Conservation (phyloP, 53 echinoderm and acorn worm genomes). For the Glandiceps talaboti region DNA sequence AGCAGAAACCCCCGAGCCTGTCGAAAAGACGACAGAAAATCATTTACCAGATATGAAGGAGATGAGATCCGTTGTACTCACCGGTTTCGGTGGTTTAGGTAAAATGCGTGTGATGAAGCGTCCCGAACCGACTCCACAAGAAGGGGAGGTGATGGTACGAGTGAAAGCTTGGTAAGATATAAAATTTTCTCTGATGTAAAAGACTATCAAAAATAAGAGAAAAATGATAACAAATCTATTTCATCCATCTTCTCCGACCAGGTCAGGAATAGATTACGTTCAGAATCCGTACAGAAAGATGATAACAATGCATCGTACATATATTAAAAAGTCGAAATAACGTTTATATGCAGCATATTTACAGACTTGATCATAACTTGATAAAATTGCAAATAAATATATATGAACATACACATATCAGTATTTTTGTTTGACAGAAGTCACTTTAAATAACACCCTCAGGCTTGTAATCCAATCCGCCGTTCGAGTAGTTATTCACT, state of each 20-base stretch:
- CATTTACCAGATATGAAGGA: slow-evolving; percentile 3
- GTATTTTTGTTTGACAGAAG: no score
- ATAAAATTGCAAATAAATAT: no score
- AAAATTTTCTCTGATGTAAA: no score
- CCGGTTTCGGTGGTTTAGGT: slow-evolving; percentile 37
- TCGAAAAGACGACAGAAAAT: neutral
- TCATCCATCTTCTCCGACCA: neutral
- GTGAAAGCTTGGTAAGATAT: slow-evolving; percentile 57
- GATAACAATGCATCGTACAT: neutral
- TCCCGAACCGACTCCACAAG: slow-evolving; percentile 17
- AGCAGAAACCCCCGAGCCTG: neutral
- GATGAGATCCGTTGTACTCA: slow-evolving; percentile 43
- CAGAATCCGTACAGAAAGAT: neutral
- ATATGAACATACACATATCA: no score
- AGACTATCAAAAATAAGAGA: no score
- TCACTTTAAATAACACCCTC: no score
- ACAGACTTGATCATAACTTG: no score
- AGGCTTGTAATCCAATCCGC: no score
- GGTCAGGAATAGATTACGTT: neutral
- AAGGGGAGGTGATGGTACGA: slow-evolving; percentile 44
- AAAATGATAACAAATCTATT: no score
- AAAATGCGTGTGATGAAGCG: slow-evolving; percentile 43
- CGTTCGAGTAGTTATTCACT: no score
- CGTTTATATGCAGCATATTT: no score
- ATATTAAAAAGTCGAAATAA: no score